Conservation (phyloP, 2,113 vertebrate genomes). For the Engystomops pustulosus region DNA sequence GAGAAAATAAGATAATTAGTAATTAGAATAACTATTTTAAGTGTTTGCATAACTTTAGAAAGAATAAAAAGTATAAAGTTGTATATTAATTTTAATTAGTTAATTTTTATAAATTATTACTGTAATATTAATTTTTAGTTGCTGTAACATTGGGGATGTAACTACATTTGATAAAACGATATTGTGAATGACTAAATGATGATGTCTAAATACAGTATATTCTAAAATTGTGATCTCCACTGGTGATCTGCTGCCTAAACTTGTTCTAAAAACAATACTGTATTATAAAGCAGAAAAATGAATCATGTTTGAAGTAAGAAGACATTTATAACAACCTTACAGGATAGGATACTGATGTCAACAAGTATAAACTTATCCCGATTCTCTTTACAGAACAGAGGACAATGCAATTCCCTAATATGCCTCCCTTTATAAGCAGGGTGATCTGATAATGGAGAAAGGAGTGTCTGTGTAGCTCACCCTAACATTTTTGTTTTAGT, state of each 20-base stretch:
- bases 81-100: no score
- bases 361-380: neutral
- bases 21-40: no score
- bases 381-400: neutral
- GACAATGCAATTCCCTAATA: neutral
- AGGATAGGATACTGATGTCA: neutral
- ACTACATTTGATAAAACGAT: neutral
- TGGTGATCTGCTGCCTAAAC: neutral
- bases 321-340: slow-evolving; percentile 23
- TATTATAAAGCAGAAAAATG: slow-evolving; percentile 31
- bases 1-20: no score
- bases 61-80: no score
- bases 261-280: slow-evolving; percentile 32
- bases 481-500: no score
- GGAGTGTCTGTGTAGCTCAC: no score
- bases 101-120: no score
- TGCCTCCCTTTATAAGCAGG: neutral
- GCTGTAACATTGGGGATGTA: neutral
- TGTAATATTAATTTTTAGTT: no score
- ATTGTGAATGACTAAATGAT: neutral
- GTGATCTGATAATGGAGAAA: neutral
- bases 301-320: neutral
- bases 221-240: slow-evolving; percentile 30
- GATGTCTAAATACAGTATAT: neutral
- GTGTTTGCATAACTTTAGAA: no score